Conservation (phyloP, 2,888 invertebrate genomes). For the Euzophera pinguis region DNA sequence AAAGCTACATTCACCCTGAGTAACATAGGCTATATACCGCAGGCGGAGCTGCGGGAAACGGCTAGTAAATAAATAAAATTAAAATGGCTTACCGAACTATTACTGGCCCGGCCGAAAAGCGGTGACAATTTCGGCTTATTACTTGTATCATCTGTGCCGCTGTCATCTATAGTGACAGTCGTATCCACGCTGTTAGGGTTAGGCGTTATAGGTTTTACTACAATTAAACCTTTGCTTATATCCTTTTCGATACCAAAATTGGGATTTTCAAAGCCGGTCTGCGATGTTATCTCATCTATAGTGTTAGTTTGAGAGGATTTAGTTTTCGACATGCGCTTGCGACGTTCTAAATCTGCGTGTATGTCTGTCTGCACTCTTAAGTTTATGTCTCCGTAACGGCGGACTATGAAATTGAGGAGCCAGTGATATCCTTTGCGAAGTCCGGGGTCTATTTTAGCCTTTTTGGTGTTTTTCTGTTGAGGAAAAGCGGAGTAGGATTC, state of each 20-base stretch:
- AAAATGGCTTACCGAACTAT: conserved; percentile 33
- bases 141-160: conserved; percentile 51
- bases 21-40: too few relatives aligned
- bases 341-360: conserved; percentile 76
- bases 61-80: too few relatives aligned
- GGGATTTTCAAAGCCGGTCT: conserved; percentile 73
- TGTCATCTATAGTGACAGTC: conserved; percentile 60
- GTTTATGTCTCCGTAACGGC: conserved; percentile 82
- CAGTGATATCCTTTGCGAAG: conserved; percentile 85
- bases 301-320: conserved; percentile 57
- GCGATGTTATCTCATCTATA: conserved; percentile 62
- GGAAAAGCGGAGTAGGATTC: conserved; percentile 83
- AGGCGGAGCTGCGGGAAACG: too few relatives aligned
- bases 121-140: conserved; percentile 66
- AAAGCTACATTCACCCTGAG: too few relatives aligned
- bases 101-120: conserved; percentile 57
- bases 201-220: conserved; percentile 57
- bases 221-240: conserved; percentile 47
- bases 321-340: conserved; percentile 56
- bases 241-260: conserved; percentile 44
- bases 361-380: conserved; percentile 82
- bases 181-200: conserved; percentile 57
- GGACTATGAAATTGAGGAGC: conserved; percentile 84
- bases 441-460: conserved; percentile 82
- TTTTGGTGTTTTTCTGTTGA: conserved; percentile 46